A percentile compares a stretch with the other conserved stretches of the same genome.
Evolutionary conservation across 2,888 invertebrate genomes (phyloP).

Genomic region (Cactoblastis cactorum): DNA sequence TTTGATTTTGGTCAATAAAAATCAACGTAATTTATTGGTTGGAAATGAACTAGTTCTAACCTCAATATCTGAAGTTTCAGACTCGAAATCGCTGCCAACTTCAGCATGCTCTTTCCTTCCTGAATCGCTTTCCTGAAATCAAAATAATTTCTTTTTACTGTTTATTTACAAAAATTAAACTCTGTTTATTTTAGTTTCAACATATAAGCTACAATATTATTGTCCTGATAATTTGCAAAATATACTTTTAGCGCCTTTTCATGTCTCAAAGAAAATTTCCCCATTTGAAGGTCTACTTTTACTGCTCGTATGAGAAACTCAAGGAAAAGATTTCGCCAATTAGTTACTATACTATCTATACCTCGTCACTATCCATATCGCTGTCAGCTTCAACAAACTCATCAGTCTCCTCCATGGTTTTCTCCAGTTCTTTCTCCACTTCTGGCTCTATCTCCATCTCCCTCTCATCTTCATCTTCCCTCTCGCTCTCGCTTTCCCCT

Average conservation of each 20-base stretch:
- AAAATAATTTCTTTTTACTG: too few relatives aligned
- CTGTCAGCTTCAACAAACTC: conserved; percentile 87
- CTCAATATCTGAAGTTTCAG: conserved; percentile 90
- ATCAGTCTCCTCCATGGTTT: conserved; percentile 79
- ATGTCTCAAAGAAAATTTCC: too few relatives aligned
- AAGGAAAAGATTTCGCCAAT: too few relatives aligned
- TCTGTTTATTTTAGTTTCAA: too few relatives aligned
- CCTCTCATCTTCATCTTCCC: conserved; percentile 81
- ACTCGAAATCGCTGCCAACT: conserved; percentile 84
- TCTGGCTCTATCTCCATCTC: conserved; percentile 81
- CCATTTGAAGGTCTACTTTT: too few relatives aligned
- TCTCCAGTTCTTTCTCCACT: conserved; percentile 81
- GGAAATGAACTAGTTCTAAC: conserved; percentile 66
- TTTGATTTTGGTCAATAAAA: neutral
- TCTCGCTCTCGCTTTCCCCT: conserved; percentile 83
- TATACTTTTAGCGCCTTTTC: too few relatives aligned
- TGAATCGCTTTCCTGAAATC: conserved; percentile 83
- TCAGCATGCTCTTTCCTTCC: conserved; percentile 81
- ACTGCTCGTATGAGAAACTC: too few relatives aligned
- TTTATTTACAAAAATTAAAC: too few relatives aligned
- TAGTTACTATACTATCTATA: conserved; percentile 21
- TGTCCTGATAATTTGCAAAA: too few relatives aligned
- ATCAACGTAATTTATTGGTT: neutral
- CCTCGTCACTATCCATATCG: conserved; percentile 76
- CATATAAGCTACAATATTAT: too few relatives aligned